Percentiles rank a stretch among this genome's conserved stretches.
Conservation (phyloP, 2,113 vertebrate species). For the Menidia beryllina region DNA sequence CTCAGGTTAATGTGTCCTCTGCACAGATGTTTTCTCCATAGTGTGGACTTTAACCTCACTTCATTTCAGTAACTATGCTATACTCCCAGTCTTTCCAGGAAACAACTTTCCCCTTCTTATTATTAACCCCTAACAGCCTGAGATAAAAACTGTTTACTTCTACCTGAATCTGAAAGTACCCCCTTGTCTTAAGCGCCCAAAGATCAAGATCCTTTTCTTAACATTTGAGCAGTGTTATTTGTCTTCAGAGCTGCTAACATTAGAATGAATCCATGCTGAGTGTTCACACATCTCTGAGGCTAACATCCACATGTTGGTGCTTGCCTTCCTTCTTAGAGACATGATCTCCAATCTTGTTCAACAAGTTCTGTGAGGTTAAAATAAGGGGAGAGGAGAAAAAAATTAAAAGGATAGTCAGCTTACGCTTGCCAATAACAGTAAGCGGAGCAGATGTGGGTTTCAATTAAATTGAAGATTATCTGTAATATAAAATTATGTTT, state of each 20-base stretch:
- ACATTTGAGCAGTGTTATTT: slow-evolving; percentile 18
- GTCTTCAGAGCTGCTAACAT: slow-evolving; percentile 51
- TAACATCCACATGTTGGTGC: slow-evolving; percentile 67
- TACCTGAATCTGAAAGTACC: neutral
- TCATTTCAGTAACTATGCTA: neutral
- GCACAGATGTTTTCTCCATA: neutral
- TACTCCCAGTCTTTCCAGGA: neutral
- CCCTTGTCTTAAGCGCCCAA: slow-evolving; percentile 5
- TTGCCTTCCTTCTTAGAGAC: slow-evolving; percentile 54
- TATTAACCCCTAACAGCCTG: too few species aligned
- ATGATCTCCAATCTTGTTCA: slow-evolving; percentile 60
- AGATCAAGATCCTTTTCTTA: slow-evolving; percentile 38
- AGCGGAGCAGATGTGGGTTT: slow-evolving; percentile 33
- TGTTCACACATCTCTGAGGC: slow-evolving; percentile 41
- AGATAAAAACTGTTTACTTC: neutral
- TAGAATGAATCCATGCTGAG: slow-evolving; percentile 23
- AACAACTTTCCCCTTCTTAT: neutral
- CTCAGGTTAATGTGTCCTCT: neutral
- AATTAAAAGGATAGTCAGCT: slow-evolving; percentile 27
- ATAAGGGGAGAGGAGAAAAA: slow-evolving; percentile 4
- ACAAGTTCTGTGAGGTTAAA: slow-evolving; percentile 71
- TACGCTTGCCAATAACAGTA: slow-evolving; percentile 19
- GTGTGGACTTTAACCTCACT: slow-evolving; percentile 27
- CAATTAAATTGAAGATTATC: neutral
- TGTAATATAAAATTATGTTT: neutral